Evolutionary conservation across 2,888 invertebrate genomes (phyloP).

Genomic region (Scaptomyza tumidula): DNA sequence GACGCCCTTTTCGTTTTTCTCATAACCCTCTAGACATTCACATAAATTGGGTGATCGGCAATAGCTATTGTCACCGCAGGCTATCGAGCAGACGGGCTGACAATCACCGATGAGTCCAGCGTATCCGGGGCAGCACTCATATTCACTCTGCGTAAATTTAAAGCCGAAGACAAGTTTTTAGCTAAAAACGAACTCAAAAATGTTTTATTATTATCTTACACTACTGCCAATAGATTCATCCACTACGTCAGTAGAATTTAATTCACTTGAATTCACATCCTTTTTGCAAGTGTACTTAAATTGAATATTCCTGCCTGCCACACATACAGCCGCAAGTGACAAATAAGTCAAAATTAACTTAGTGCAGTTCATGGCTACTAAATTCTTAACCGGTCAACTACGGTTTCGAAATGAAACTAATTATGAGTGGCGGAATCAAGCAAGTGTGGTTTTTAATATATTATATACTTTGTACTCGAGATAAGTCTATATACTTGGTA

Average conservation of each 20-base stretch:
- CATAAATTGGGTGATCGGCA: constrained; percentile 8
- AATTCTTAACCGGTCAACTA: background rate
- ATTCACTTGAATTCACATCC: background rate
- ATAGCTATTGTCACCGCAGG: constrained; percentile 10
- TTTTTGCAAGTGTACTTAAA: background rate
- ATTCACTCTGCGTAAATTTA: background rate
- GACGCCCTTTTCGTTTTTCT: background rate
- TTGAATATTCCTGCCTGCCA: too few species aligned
- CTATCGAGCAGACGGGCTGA: constrained; percentile 3
- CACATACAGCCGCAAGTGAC: background rate
- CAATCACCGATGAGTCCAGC: constrained; percentile 16
- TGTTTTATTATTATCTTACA: background rate
- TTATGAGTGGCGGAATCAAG: background rate
- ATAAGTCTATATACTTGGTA: background rate
- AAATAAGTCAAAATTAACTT: background rate
- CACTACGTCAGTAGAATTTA: background rate
- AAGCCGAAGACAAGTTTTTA: too few species aligned
- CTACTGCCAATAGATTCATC: too few species aligned
- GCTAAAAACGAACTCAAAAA: background rate
- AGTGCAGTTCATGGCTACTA: constrained; percentile 1
- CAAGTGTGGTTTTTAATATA: background rate
- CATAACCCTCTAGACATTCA: constrained; percentile 5
- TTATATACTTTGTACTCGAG: background rate
- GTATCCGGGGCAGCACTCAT: constrained; percentile 27
- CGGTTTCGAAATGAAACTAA: constrained; percentile 9